phyloP scores from a whole-genome alignment of 35 echinoderm and acorn worm genomes.

The Lytechinus pictus region DNA sequence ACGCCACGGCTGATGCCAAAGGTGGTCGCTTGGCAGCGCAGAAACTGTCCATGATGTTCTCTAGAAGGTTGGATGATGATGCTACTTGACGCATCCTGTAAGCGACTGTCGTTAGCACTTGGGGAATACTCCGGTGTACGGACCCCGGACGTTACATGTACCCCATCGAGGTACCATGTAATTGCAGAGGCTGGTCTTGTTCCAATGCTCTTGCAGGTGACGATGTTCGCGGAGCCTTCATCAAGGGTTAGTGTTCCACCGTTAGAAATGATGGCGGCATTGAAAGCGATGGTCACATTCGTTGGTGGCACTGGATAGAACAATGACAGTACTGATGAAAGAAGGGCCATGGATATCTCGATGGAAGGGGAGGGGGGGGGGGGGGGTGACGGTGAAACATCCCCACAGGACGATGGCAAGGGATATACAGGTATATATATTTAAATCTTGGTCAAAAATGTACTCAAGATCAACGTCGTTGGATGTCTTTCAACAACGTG shows the following conservation, averaged over 20 bases:
- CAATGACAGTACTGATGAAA: no score
- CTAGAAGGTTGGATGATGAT: conserved; percentile 42
- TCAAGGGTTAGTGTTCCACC: background rate
- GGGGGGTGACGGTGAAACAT: no score
- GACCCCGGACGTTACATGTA: background rate
- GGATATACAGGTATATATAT: no score
- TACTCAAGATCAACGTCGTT: no score
- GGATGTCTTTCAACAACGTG: no score
- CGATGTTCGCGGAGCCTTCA: background rate
- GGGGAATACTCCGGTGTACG: background rate
- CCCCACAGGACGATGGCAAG: no score
- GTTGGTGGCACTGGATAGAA: conserved; percentile 22
- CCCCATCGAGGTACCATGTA: conserved; percentile 17
- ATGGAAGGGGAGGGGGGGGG: no score
- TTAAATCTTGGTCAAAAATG: no score
- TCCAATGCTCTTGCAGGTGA: conserved; percentile 23
- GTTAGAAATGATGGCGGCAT: background rate
- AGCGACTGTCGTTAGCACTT: background rate
- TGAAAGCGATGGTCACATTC: background rate
- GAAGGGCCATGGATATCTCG: no score
- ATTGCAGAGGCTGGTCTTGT: conserved; percentile 12
- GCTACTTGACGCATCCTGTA: background rate
- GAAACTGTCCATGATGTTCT: background rate
- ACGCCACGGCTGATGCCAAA: background rate
- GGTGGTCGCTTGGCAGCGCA: conserved; percentile 7